Conservation (phyloP, 2,888 invertebrate genomes). For the Ophion obscuratus region DNA sequence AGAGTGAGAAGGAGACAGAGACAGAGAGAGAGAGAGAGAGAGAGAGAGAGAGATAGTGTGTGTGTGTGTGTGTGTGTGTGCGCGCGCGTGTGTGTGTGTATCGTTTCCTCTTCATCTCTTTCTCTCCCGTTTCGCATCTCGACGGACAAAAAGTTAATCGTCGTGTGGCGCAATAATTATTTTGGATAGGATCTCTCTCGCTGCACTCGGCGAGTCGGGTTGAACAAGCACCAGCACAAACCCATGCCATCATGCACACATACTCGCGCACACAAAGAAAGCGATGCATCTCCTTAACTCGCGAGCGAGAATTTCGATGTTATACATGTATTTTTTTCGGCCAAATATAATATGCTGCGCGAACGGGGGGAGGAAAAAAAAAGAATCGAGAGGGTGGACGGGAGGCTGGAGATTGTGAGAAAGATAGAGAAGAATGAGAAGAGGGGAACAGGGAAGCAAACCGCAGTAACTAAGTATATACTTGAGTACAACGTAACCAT, state of each 20-base stretch:
- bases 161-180: conserved; percentile 81
- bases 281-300: conserved; percentile 60
- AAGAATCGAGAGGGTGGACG: conserved; percentile 43
- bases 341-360: conserved; percentile 67
- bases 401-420: conserved; percentile 13
- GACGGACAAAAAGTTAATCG: conserved; percentile 81
- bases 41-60: background rate
- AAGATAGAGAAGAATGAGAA: conserved; percentile 8
- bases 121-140: conserved; percentile 63
- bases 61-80: too few relatives aligned
- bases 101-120: conserved; percentile 43
- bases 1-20: conserved; percentile 28
- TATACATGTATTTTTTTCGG: conserved; percentile 57
- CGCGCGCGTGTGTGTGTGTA: conserved; percentile 14
- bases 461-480: background rate
- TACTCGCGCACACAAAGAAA: background rate
- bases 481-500: conserved; percentile 32
- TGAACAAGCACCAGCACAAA: background rate
- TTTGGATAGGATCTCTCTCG: conserved; percentile 68
- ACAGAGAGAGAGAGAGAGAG: conserved; percentile 31
- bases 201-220: conserved; percentile 58
- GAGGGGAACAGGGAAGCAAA: conserved; percentile 18
- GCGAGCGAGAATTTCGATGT: conserved; percentile 14
- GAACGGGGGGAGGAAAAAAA: conserved; percentile 60
- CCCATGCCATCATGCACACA: background rate